A percentile compares a stretch with the other conserved stretches of the same genome.
phyloP scores from a whole-genome alignment of 2,113 vertebrate genomes.

The Malurus cyaneus region DNA sequence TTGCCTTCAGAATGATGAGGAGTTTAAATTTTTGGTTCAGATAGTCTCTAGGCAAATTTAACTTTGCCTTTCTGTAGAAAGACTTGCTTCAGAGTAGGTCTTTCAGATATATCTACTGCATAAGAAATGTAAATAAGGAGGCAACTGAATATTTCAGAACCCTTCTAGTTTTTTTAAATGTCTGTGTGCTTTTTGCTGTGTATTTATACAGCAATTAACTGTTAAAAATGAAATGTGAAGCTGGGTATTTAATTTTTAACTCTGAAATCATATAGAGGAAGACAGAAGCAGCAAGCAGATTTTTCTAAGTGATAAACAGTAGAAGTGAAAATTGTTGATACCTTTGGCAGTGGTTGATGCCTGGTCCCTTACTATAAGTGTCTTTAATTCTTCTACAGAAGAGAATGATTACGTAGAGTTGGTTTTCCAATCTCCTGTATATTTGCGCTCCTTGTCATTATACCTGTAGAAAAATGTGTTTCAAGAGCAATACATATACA shows the following conservation, averaged over 20 bases:
- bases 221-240: not conserved
- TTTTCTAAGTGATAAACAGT: not conserved
- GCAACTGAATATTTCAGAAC: not conserved
- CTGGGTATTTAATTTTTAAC: not conserved
- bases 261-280: not conserved
- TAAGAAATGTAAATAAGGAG: not conserved
- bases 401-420: not conserved
- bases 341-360: not conserved
- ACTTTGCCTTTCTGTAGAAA: not conserved
- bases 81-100: not conserved
- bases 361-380: not conserved
- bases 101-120: not conserved
- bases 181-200: not conserved
- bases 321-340: not conserved
- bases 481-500: not conserved
- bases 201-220: conserved; percentile 44
- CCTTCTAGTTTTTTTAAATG: not conserved
- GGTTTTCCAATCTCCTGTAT: not conserved
- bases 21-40: conserved; percentile 5
- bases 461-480: not conserved
- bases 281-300: not conserved
- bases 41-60: not conserved
- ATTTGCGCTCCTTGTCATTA: not conserved
- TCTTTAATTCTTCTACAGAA: conserved; percentile 9
- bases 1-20: not conserved